A percentile compares a stretch with the other conserved stretches of the same genome.
Evolutionary conservation across 2,888 invertebrate species (phyloP).

Genomic region (Drosophila stalkeri): DNA sequence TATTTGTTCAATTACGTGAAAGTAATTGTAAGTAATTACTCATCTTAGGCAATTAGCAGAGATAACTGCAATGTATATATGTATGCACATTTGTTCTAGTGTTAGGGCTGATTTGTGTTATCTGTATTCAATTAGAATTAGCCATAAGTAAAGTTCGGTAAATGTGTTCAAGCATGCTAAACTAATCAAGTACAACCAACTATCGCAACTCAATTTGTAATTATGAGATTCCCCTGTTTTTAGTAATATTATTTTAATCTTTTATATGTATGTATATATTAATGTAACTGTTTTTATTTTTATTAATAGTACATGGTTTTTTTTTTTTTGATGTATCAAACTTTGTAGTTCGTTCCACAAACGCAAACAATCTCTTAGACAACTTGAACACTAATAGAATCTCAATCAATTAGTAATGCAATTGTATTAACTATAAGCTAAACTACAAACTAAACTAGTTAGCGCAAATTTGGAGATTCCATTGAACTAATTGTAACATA

Average conservation of each 20-base stretch:
- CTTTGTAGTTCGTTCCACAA: slow-evolving; percentile 6
- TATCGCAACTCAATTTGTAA: slow-evolving; percentile 5
- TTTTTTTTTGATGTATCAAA: background rate
- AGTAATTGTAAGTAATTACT: slow-evolving; percentile 18
- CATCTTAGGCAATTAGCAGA: slow-evolving; percentile 8
- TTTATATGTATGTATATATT: slow-evolving; percentile 28
- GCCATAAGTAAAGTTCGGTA: slow-evolving; percentile 23
- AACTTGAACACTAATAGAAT: slow-evolving; percentile 43
- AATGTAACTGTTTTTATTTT: slow-evolving; percentile 3
- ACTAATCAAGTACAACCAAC: slow-evolving; percentile 45
- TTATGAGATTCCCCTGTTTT: slow-evolving; percentile 21
- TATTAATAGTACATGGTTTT: slow-evolving; percentile 1
- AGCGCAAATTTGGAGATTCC: slow-evolving; percentile 46
- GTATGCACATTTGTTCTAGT: slow-evolving; percentile 48
- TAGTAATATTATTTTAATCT: slow-evolving; percentile 4
- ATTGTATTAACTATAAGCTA: slow-evolving; percentile 55
- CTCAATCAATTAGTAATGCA: slow-evolving; percentile 54
- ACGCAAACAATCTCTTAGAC: slow-evolving; percentile 18
- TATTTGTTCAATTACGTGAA: slow-evolving; percentile 17
- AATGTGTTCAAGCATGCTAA: slow-evolving; percentile 53
- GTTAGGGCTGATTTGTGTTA: slow-evolving; percentile 45
- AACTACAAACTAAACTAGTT: slow-evolving; percentile 35
- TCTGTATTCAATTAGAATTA: slow-evolving; percentile 38
- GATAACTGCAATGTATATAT: slow-evolving; percentile 53
- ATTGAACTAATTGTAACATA: slow-evolving; percentile 44